Percentiles rank a stretch among this genome's conserved stretches.
phyloP scores from a whole-genome alignment of 2,888 invertebrate genomes.

The Chymomyza amoena region DNA sequence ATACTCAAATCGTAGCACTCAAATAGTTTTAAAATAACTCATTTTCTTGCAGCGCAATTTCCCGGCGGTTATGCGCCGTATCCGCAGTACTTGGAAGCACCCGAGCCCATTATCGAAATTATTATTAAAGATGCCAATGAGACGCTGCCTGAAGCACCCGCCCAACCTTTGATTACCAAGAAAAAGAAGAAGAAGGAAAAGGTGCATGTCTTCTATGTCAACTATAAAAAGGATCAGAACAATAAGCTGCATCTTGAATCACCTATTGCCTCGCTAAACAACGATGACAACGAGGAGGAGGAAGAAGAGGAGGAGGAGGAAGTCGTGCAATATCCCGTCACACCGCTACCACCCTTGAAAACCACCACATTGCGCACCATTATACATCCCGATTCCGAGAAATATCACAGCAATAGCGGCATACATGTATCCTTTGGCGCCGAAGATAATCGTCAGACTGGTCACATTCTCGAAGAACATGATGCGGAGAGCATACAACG shows the following conservation, averaged over 20 bases:
- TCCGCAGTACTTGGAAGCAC: constrained; percentile 85
- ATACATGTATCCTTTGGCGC: constrained; percentile 91
- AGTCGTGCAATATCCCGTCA: constrained; percentile 78
- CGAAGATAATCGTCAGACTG: constrained; percentile 79
- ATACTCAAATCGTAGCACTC: background rate
- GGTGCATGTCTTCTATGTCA: constrained; percentile 94
- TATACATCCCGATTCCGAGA: constrained; percentile 91
- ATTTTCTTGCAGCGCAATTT: constrained; percentile 62
- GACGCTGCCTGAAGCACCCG: constrained; percentile 83
- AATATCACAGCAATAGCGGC: constrained; percentile 88
- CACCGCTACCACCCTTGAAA: constrained; percentile 81
- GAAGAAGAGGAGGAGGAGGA: constrained; percentile 80
- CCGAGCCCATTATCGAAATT: constrained; percentile 94
- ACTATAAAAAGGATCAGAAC: constrained; percentile 90
- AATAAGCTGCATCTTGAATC: constrained; percentile 88
- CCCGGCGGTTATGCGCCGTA: constrained; percentile 63
- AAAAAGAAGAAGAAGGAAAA: constrained; percentile 86
- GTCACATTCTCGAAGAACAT: constrained; percentile 80
- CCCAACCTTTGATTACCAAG: constrained; percentile 78
- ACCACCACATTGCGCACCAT: constrained; percentile 90
- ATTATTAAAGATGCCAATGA: constrained; percentile 95
- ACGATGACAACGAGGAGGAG: constrained; percentile 82
- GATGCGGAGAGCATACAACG: constrained; percentile 84
- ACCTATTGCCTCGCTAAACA: constrained; percentile 88
- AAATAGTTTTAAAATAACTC: background rate